Base-by-base conservation (phyloP, 2,888 invertebrate species). In the Drosophila tanythrix region DNA sequence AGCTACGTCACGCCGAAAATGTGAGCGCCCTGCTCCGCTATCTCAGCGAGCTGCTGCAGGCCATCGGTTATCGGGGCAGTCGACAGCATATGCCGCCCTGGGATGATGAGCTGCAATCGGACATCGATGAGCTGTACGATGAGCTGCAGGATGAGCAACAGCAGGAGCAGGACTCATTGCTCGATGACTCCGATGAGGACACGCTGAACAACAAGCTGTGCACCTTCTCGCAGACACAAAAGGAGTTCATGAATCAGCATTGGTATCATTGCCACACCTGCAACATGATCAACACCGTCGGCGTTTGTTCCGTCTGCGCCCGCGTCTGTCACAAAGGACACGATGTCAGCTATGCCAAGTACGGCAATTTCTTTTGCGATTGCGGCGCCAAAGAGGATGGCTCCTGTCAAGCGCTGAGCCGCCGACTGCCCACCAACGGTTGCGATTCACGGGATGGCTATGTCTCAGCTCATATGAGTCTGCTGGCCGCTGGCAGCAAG, bases 221-320 rank as follows among this genome's bases (percentile, higher is more conserved):
- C 93, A 99, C 99, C 0, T 99, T 98, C 94, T 98, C 98, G 8
- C 96, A 98, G 63, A 99, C 99, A 0, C 98, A 98, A 92, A 98
- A 98, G 90, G 99, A 99, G 93, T 99, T 98, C 92, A 98, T 98
- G 97, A 98, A 98, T 93, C 99, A 97, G 91, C 98, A 98, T 92
- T 98, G 99, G 99, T 99, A 99, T 94, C 99, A 99, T 93, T 99
- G 99, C 92, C 99, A 99, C 94, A 99, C 99, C 0, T 99, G 99
- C 93, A 97, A 97, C 92, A 99, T 99, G 99, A 96, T 99, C 7
- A 99, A 99, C 92, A 98, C 99, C 10, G 98, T 99, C 2, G 99
- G 99, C 0, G 99, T 99, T 35, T 99, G 99, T 93, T 98, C 98
- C 0, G 97, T 99, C 21, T 99, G 99, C 94, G 99, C 99, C 0